Conservation (phyloP, 2,797 vertebrate genomes). For the Pseudochaenichthys georgianus region DNA sequence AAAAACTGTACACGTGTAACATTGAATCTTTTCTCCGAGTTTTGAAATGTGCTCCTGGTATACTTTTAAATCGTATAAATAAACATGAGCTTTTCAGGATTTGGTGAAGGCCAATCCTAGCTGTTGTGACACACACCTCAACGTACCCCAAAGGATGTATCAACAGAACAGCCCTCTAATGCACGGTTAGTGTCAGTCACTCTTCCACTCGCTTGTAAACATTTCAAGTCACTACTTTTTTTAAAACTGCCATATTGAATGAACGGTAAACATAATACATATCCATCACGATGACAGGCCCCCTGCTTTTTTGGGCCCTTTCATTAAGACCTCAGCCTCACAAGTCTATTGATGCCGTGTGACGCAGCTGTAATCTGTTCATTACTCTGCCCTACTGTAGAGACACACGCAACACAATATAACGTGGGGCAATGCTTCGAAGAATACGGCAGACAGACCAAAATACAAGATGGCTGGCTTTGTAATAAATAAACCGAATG, state of each 20-base stretch:
- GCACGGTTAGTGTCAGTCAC: constrained; percentile 51
- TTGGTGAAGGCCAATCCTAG: constrained; percentile 57
- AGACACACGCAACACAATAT: constrained; percentile 9
- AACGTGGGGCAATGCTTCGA: neutral
- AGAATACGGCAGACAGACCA: neutral
- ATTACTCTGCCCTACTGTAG: constrained; percentile 13
- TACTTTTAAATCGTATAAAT: constrained; percentile 48
- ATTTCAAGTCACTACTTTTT: constrained; percentile 33
- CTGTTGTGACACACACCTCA: constrained; percentile 47
- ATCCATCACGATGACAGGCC: constrained; percentile 56
- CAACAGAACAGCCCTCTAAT: constrained; percentile 44
- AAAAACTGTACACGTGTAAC: neutral
- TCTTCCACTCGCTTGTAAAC: constrained; percentile 33
- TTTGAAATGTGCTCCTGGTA: constrained; percentile 28
- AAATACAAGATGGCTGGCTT: neutral
- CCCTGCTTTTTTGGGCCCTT: constrained; percentile 13
- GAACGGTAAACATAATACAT: constrained; percentile 46
- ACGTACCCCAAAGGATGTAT: constrained; percentile 30
- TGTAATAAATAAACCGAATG: no score
- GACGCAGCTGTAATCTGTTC: constrained; percentile 25
- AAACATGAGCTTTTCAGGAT: constrained; percentile 49
- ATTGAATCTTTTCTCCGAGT: constrained; percentile 10
- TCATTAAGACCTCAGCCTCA: constrained; percentile 45
- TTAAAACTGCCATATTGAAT: constrained; percentile 51
- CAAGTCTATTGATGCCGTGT: constrained; percentile 1